Evolutionary conservation across 2,113 vertebrate species (phyloP).

Genomic region (Prunella fulvescens): DNA sequence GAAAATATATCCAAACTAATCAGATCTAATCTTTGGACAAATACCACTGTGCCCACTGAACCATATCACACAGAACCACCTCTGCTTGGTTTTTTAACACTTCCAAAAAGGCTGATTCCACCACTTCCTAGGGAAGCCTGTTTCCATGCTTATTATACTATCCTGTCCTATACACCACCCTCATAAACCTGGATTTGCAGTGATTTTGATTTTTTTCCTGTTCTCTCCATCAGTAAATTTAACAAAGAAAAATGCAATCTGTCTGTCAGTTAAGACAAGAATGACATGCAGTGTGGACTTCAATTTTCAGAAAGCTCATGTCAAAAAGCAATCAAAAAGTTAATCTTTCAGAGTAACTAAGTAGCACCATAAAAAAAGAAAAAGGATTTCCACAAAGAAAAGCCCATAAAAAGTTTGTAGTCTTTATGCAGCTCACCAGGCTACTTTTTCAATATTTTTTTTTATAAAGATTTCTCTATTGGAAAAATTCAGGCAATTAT

Average conservation of each 20-base stretch:
- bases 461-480: background rate
- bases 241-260: background rate
- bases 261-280: background rate
- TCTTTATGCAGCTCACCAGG: background rate
- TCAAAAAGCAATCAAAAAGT: too few relatives aligned
- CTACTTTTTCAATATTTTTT: background rate
- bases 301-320: background rate
- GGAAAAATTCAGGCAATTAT: background rate
- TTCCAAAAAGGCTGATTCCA: background rate
- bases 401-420: background rate
- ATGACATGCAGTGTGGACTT: background rate
- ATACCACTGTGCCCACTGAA: background rate
- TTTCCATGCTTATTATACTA: background rate
- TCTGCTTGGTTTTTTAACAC: background rate
- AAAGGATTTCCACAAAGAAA: background rate
- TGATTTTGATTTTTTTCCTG: background rate
- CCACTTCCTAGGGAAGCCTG: background rate
- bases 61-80: rapidly evolving
- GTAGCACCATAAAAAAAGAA: background rate
- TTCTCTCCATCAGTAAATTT: background rate
- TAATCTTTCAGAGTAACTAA: background rate
- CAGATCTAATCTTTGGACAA: background rate
- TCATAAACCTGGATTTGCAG: background rate
- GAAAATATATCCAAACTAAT: background rate
- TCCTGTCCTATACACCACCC: background rate